These are phyloP conservation scores for Apostichopus californicus DNA, from an alignment of 35 echinoderm and acorn worm genomes.

Conservation along the genomic window DNA sequence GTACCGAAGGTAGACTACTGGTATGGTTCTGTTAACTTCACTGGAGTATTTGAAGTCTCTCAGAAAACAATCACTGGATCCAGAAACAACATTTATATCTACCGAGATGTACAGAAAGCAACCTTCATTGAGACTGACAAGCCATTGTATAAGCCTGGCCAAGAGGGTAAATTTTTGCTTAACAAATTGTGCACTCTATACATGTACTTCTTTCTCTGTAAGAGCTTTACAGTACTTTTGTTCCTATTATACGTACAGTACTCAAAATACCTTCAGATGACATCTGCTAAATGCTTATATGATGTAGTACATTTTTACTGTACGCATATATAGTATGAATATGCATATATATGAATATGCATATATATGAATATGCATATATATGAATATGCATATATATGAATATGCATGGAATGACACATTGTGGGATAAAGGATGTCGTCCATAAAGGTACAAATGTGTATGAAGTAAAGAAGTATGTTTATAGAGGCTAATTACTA, in stretches of 20 bases:
- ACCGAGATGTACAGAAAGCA: neutral
- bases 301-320: too few species aligned
- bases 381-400: too few species aligned
- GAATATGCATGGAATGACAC: too few species aligned
- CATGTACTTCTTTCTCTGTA: too few species aligned
- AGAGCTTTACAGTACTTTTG: neutral
- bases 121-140: slow-evolving; percentile 87
- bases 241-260: neutral
- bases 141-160: slow-evolving; percentile 85
- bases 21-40: slow-evolving; percentile 40
- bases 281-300: neutral
- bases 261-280: neutral
- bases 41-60: slow-evolving; percentile 1
- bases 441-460: too few species aligned
- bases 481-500: too few species aligned
- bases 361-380: too few species aligned
- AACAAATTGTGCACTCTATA: too few species aligned
- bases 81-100: slow-evolving; percentile 16
- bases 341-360: too few species aligned
- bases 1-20: slow-evolving; percentile 33
- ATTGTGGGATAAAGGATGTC: too few species aligned
- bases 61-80: neutral
- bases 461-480: too few species aligned
- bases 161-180: slow-evolving; percentile 59
- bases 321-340: too few species aligned